Base-by-base conservation (phyloP, 1,140 invertebrate genomes). In the Eufriesea mexicana region DNA sequence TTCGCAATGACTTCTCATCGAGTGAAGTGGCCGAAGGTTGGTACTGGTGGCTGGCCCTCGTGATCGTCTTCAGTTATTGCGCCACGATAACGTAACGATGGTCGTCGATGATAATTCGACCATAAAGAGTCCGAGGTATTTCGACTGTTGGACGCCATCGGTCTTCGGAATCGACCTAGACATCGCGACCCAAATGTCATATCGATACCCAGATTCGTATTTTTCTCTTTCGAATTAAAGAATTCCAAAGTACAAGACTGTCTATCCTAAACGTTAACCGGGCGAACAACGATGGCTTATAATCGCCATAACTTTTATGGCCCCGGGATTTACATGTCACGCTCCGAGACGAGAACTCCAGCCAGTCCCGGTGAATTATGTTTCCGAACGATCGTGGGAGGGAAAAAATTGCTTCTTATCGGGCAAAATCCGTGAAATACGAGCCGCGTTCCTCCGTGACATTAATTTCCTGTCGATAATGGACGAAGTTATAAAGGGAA, bases 1-100 rank as follows among this genome's bases (percentile, higher is more conserved):
- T 79, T 87, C 77, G 61, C 87, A 80, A 87, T 85, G 86, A 87
- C 62, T 79, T 18, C 71, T 74, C 35, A 70, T 72, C 70, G 25
- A 67, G 57, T 42, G 20, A 45, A 79, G 64, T 74, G 67, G 67
- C 45, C 76, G 12, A 16, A 62, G 55, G 45, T 77, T 81, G 62
- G 51, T 16, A 62, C 51, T 35, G 54, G 47, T 35, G 54, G 47
- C 62, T 35, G 73, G 8, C 75, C 12, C 42, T 14, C 54, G 35
- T 7, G 51, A 35, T 47, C 67, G 10, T 54, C 73, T 83, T 35
- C 8, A 64, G 42, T 83, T 87, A 84, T 82, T 78, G 74, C 28
- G 72, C 70, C 59, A 25, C 85, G 82, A 88, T 85, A 82, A 64
- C 54, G 59, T 62, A 79, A 23, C 55, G 66, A 25, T 74, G 57